These are phyloP conservation scores for Acanthacorydalis orientalis DNA, from an alignment of 2,888 invertebrate species.

Conservation along the genomic window DNA sequence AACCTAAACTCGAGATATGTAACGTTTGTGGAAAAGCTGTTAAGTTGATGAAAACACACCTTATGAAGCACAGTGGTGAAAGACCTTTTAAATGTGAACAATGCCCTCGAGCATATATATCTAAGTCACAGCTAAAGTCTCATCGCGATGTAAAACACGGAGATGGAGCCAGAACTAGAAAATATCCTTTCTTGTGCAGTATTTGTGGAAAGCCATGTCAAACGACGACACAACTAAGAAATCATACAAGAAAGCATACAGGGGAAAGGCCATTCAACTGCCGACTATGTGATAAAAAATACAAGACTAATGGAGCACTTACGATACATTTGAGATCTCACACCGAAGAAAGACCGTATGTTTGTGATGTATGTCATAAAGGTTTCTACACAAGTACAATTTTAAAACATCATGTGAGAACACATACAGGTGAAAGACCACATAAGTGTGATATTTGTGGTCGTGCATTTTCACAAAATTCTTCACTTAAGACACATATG, in stretches of 20 bases:
- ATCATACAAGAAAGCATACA: background rate
- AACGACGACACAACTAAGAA: background rate
- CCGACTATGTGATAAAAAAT: background rate
- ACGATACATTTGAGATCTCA: background rate
- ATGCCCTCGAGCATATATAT: background rate
- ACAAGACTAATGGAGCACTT: background rate
- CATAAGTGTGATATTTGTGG: background rate
- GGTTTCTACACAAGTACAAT: background rate
- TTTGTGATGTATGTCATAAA: background rate
- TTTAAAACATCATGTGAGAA: background rate
- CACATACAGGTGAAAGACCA: background rate
- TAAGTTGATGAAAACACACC: background rate
- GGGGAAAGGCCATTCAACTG: background rate
- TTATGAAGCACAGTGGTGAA: background rate
- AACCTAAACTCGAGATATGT: background rate
- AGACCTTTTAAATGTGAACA: background rate
- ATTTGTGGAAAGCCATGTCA: background rate
- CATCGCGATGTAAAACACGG: background rate
- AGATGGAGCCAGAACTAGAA: background rate
- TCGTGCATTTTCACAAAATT: background rate
- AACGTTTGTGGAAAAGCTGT: conserved; percentile 3
- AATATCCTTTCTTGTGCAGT: background rate
- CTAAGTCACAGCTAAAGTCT: background rate
- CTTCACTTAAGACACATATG: background rate
- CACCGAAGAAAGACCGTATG: background rate